Percentiles rank a stretch among this genome's conserved stretches.
These are phyloP conservation scores for Cyanistes caeruleus DNA, from an alignment of 2,113 vertebrate species.

Conservation along the genomic window DNA sequence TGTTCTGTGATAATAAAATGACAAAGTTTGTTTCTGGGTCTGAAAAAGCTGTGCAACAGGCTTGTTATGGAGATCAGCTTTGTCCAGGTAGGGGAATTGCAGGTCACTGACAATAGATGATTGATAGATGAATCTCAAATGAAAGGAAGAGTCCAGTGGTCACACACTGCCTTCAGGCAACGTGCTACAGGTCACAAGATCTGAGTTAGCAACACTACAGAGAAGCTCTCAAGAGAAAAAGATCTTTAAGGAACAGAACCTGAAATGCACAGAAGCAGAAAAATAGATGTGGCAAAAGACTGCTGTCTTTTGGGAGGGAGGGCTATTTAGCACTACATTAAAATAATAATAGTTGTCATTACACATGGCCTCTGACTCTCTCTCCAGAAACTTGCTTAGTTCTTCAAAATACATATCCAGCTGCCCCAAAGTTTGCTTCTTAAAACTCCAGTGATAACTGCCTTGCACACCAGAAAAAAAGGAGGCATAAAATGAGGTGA, in stretches of 20 bases:
- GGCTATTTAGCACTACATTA: background rate
- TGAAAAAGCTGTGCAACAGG: background rate
- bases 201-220: background rate
- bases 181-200: background rate
- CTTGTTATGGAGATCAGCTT: background rate
- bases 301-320: too few species aligned
- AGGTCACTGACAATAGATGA: background rate
- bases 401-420: background rate
- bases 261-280: background rate
- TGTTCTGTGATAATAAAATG: background rate
- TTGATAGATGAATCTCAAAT: background rate
- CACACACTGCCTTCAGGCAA: background rate
- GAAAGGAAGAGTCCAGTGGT: background rate
- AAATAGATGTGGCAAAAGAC: background rate
- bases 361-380: background rate
- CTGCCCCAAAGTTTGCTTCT: background rate
- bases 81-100: background rate
- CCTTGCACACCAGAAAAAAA: background rate
- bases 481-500: background rate
- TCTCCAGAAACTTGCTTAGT: background rate
- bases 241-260: background rate
- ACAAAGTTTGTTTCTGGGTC: background rate
- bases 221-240: background rate
- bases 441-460: background rate
- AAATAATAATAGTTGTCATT: background rate